phyloP scores from a whole-genome alignment of 2,113 vertebrate species.

The Perccottus glenii region DNA sequence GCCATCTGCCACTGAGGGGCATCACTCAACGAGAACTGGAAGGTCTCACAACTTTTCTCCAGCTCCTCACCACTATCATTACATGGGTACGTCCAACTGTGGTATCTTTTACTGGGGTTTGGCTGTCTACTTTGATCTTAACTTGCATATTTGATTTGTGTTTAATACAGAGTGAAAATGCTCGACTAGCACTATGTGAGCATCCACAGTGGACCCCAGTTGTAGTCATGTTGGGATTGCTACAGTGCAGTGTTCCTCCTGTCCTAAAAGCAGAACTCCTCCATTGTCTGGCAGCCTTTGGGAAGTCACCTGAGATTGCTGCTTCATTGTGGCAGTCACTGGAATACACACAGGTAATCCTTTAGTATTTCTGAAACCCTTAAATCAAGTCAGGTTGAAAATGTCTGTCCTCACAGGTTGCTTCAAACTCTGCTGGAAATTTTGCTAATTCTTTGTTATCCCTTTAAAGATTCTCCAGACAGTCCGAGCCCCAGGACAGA shows the following conservation, averaged over 20 bases:
- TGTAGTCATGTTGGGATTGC: constrained; percentile 92
- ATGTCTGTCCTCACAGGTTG: background rate
- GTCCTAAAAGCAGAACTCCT: constrained; percentile 91
- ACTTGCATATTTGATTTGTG: background rate
- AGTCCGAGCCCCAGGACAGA: constrained; percentile 88
- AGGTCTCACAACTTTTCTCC: constrained; percentile 90
- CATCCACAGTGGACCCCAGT: constrained; percentile 98
- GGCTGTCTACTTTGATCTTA: background rate
- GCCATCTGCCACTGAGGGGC: constrained; percentile 89
- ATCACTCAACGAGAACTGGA: constrained; percentile 97
- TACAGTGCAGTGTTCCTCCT: constrained; percentile 94
- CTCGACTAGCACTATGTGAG: constrained; percentile 93
- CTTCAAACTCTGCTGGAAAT: background rate
- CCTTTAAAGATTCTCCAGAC: constrained; percentile 90
- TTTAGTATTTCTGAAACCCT: background rate
- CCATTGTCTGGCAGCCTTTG: constrained; percentile 89
- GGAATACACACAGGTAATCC: constrained; percentile 92
- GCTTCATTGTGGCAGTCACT: constrained; percentile 97
- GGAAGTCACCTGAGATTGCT: constrained; percentile 94
- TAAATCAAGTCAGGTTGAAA: background rate
- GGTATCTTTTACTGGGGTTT: background rate
- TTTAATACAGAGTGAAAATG: constrained; percentile 90
- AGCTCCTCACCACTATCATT: constrained; percentile 90
- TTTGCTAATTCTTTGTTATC: background rate
- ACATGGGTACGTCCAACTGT: constrained; percentile 84